Evolutionary conservation across 2,797 vertebrate species (phyloP), one percentile per base, ranked within the genome.

Genomic region (Spondyliosoma cantharus): DNA sequence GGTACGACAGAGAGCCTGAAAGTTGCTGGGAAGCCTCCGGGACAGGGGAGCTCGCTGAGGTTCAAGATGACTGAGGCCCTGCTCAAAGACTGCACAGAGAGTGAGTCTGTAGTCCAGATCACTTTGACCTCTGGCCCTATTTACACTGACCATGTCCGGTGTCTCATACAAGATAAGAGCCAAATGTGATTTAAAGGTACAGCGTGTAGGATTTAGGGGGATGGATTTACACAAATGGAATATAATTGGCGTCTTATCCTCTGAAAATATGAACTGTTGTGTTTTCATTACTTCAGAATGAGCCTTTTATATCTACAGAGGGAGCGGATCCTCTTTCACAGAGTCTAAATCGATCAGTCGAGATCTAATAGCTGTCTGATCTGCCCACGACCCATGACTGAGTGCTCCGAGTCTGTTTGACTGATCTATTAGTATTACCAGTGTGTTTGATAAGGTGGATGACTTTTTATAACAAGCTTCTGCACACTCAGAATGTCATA

Each of bases 1-100:
- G 98, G 98, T 50, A 95, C 97, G 0, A 97, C 96, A 0, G 98
- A 99, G 92, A 97, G 94, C 90, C 87, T 99, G 83, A 97, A 95
- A 78, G 94, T 99, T 16, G 97, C 96, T 25, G 97, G 97, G 84
- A 99, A 97, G 87, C 88, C 96, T 80, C 96, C 98, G 0, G 97
- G 98, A 45, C 95, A 95, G 32, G 96, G 96, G 81, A 97, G 96
- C 89, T 98, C 96, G 7, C 94, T 99, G 81, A 96, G 98, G 90
- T 99, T 99, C 91, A 99, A 99, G 95, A 96, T 99, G 94, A 99
- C 97, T 0, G 98, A 99, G 92, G 94, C 96, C 2, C 94, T 97
- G 79, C 93, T 99, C 29, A 99, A 96, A 94, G 97, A 99, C 85
- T 99, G 98, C 92, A 96, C 96, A 84, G 97, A 98, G 78, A 97